Evolutionary conservation across 2,113 vertebrate genomes (phyloP).

Genomic region (Paratilapia polleni): DNA sequence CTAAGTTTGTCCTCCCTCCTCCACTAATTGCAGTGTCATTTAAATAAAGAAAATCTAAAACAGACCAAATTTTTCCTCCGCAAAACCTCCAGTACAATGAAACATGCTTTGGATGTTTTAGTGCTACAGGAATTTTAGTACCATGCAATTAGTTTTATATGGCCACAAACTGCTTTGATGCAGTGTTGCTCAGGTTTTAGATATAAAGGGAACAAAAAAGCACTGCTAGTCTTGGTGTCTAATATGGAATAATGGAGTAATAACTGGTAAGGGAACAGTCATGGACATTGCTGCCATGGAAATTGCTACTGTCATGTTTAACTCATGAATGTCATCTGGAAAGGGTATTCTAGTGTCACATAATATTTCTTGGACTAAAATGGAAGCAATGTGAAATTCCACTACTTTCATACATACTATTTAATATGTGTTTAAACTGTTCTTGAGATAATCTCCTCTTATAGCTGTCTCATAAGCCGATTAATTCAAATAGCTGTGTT

Average conservation of each 20-base stretch:
- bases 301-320: constrained; percentile 7
- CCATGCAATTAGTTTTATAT: constrained; percentile 57
- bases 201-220: background rate
- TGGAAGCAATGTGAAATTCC: background rate
- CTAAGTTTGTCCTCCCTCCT: constrained; percentile 29
- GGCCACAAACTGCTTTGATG: constrained; percentile 32
- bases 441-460: background rate
- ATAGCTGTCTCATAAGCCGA: background rate
- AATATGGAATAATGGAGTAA: background rate
- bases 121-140: constrained; percentile 30
- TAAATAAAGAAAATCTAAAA: constrained; percentile 43
- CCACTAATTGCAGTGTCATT: constrained; percentile 50
- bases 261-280: background rate
- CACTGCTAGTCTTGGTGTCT: background rate
- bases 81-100: constrained; percentile 34
- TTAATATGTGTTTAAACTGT: background rate
- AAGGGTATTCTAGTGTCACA: background rate
- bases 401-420: background rate
- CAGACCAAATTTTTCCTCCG: constrained; percentile 29
- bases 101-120: constrained; percentile 45
- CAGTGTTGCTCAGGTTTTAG: background rate
- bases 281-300: constrained; percentile 18
- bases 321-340: constrained; percentile 4
- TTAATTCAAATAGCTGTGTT: constrained; percentile 16
- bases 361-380: background rate